Percentiles rank a stretch among this genome's conserved stretches.
Conservation (phyloP, 2,113 vertebrate species). For the Bungarus multicinctus region DNA sequence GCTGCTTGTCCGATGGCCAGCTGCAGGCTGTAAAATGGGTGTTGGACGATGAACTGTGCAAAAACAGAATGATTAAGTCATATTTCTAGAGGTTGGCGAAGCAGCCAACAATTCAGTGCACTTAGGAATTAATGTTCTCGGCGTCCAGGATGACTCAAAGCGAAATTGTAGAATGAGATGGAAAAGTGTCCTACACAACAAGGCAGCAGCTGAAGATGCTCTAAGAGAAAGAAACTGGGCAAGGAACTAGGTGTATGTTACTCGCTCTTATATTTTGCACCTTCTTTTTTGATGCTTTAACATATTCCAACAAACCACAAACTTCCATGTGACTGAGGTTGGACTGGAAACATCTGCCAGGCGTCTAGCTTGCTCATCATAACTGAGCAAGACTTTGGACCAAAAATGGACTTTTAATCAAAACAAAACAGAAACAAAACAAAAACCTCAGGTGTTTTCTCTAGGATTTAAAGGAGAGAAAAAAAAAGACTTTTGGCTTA, state of each 20-base stretch:
- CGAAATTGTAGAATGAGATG: slow-evolving; percentile 1
- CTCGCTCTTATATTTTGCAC: neutral
- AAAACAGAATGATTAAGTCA: slow-evolving; percentile 6
- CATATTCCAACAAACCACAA: neutral
- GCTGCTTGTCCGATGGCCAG: slow-evolving; percentile 21
- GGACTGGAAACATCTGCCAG: neutral
- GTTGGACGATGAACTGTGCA: neutral
- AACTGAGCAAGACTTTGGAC: neutral
- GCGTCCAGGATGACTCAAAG: neutral
- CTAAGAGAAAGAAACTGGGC: neutral
- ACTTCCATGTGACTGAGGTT: neutral
- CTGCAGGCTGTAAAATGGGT: slow-evolving; percentile 19
- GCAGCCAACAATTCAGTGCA: neutral
- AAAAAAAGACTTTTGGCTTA: neutral
- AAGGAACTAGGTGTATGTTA: neutral
- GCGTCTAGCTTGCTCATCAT: neutral
- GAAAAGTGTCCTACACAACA: neutral
- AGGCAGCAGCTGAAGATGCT: neutral
- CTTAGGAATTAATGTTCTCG: neutral
- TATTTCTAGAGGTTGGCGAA: neutral
- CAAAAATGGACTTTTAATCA: neutral
- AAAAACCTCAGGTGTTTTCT: neutral
- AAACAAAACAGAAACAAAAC: neutral
- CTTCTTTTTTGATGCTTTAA: neutral
- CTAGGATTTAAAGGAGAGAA: neutral